Evolutionary conservation across 2,888 invertebrate genomes (phyloP), one percentile per base, ranked within the genome.

Genomic region (Nomada fabriciana): DNA sequence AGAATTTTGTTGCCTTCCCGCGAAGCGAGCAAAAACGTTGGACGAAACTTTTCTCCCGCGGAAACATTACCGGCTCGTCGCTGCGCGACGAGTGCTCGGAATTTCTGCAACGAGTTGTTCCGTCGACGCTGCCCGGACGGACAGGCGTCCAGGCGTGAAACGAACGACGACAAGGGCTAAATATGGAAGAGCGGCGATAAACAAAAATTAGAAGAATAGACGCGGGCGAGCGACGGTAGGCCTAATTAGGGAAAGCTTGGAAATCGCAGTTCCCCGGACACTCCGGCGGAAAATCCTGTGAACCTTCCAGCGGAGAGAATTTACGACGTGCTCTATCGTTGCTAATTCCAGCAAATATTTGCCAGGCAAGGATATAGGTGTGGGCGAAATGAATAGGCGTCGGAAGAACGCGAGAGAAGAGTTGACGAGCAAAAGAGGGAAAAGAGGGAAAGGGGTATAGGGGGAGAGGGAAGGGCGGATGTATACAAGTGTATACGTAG

Each of bases 261-360:
- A 73, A 76, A 61, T 60, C 29, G 59, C 68, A 57, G 53, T 75
- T 79, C 64, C 57, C 80, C 72, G 78, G 71, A 78, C 85, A 64
- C 67, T 52, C 71, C 80, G 71, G 63, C 68, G 84, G 85, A 82
- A 88, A 87, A 88, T 87, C 81, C 77, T 78, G 80, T 61, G 80
- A 80, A 87, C 81, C 81, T 86, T 83, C 76, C 78, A 77, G 71
- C 73, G 57, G 23, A 15, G 73, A 50, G 60, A 84, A 87, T 88
- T 87, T 86, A 79, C 85, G 72, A 60, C 76, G 84, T 69, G 76
- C 83, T 88, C 80, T 74, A 82, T 86, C 82, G 88, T 86, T 83
- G 83, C 88, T 88, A 88, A 88, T 88, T 88, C 88, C 89, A 83
- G 89, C 93, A 93, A 93, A 93, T 94, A 93, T 94, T 94, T 93